Base-by-base conservation (phyloP, 2,888 invertebrate genomes). In the Melanostoma scalare region DNA sequence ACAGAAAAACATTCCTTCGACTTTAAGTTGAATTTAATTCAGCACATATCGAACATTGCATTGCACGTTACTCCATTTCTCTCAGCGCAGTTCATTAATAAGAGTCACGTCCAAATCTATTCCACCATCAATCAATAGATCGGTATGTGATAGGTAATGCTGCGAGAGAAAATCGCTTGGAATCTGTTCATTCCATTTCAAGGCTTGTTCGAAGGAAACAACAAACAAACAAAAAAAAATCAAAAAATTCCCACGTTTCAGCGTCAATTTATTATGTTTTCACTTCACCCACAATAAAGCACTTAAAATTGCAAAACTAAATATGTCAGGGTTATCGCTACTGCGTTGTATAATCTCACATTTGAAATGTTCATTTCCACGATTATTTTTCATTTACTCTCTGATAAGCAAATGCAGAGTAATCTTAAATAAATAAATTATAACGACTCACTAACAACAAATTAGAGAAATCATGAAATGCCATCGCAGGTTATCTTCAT, bases 241-340 rank as follows among this genome's bases (percentile, higher is more conserved):
- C n/a, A n/a, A 31, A 38, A 31, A 20, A 50, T 10, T 48, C 48
- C 31, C 10, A 55, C 65, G 36, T 44, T 44, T 10, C 3, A 55
- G 30, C 58, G 35, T 38, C 30, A 46, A 58, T 52, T 50, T 33
- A 36, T 52, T 20, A 6, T 44, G 20, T 20, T 20, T 20, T 20
- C 20, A 20, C 20, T 53, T 63, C 55, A 38, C 46, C 55, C 55
- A 65, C 63, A 48, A 73, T 31, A 31, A 10, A 31, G 8, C 38
- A 33, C 46, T 73, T 55, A 9, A 53, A 60, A 63, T 55, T 63
- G 30, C 73, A 48, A 74, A 67, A 44, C 46, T 67, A 38, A 58
- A 74, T 74, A 30, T 58, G 65, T 74, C 74, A 74, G 65, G 65
- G 74, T 74, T 74, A 67, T 74, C 74, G 30, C 31, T 53, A 61